Base-by-base conservation (phyloP, 2,113 vertebrate genomes). In the Crotalus tigris region DNA sequence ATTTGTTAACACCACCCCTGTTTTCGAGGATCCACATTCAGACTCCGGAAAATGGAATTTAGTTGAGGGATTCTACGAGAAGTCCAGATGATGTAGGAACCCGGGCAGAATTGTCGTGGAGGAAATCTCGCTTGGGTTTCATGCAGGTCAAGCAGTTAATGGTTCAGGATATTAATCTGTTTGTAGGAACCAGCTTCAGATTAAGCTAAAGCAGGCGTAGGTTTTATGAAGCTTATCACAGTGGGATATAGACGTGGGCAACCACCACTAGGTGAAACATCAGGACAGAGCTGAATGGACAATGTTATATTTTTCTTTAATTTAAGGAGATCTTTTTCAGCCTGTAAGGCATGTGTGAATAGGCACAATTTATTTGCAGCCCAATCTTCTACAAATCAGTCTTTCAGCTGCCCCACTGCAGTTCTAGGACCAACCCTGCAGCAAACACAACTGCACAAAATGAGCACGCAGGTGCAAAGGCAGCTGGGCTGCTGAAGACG, bases 181-280 rank as follows among this genome's bases (percentile, higher is more conserved):
- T 23, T 11, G 51, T 69, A 4, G 29, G n/a, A 85, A 81, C 11
- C 9, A 21, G 51, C 17, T 21, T 53, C 33, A 85, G 3, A 85
- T 85, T 15, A 2, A 85, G 23, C 11, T 19, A 7, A 39, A 39
- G n/a, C 69, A 81, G 15, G 6, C 15, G n/a, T 39, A n/a, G 69
- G 69, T 81, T 81, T 81, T 3, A 8, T 81, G 69, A 19, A 81
- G 69, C 69, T 39, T 81, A 39, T 81, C 15, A 19, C 15, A 2
- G 69, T 0, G 2, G n/a, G 69, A 81, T 19, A 39, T 5, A 39
- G 7, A 7, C 5, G n/a, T 19, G 69, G 33, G n/a, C 1, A 7
- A 33, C 10, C 61, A 93, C 94, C 29, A 89, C 0, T 92, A 19
- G 15, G 91, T 1, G n/a, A 94, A 94, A n/a, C 81, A 23, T 89